Conservation (phyloP, 1,140 invertebrate species). For the Camponotus pennsylvanicus region DNA sequence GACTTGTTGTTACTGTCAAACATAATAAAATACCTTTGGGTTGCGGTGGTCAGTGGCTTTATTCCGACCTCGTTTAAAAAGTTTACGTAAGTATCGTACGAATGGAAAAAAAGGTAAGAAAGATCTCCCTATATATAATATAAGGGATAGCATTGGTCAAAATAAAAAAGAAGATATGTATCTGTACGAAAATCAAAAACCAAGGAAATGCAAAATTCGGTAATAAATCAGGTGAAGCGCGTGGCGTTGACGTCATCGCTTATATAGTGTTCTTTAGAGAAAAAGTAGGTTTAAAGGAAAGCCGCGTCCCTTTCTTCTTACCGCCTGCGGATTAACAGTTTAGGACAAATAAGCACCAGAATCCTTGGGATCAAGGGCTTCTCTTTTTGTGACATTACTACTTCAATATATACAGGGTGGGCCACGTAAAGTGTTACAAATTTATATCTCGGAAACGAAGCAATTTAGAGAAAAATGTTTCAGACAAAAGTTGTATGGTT, state of each 20-base stretch:
- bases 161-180: constrained; percentile 4
- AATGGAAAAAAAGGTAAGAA: not conserved
- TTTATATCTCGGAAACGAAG: too few species aligned
- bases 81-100: not conserved
- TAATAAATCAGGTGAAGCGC: constrained; percentile 79
- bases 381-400: too few species aligned
- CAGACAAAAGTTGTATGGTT: too few species aligned
- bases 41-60: not conserved
- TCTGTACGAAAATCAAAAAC: constrained; percentile 10
- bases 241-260: constrained; percentile 65
- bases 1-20: not conserved
- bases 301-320: too few species aligned
- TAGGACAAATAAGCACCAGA: constrained; percentile 68
- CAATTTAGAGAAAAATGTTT: too few species aligned
- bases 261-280: not conserved
- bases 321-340: constrained; percentile 72
- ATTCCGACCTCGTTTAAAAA: not conserved
- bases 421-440: too few species aligned
- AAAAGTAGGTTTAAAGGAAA: too few species aligned
- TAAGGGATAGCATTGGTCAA: constrained; percentile 52
- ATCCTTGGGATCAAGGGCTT: too few species aligned
- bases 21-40: not conserved
- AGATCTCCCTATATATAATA: not conserved
- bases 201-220: constrained; percentile 62
- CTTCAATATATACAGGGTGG: too few species aligned